These are phyloP conservation scores for Nephrotoma appendiculata DNA, from an alignment of 2,888 invertebrate species.

Conservation along the genomic window DNA sequence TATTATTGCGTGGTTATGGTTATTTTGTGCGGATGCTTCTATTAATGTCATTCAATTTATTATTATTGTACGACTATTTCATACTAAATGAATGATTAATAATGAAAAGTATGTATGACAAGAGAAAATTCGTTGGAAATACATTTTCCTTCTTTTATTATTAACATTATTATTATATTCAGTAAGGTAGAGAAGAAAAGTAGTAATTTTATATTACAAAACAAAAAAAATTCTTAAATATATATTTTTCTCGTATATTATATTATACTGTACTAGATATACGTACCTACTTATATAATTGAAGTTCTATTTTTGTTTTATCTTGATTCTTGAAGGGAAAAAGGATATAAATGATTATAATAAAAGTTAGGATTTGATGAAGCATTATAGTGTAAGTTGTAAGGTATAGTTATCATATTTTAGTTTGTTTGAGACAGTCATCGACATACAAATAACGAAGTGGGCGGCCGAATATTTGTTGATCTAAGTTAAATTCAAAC, in stretches of 20 bases:
- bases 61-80: neutral
- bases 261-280: too few species aligned
- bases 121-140: neutral
- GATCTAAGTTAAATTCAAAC: too few species aligned
- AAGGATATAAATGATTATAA: neutral
- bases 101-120: neutral
- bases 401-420: neutral
- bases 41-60: neutral
- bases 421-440: too few species aligned
- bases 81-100: neutral
- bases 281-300: neutral
- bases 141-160: neutral
- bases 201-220: neutral
- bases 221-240: neutral
- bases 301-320: neutral
- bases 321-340: neutral
- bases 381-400: neutral
- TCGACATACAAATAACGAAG: too few species aligned
- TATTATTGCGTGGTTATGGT: neutral
- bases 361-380: neutral
- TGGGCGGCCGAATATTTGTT: too few species aligned
- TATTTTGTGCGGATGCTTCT: neutral
- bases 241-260: neutral
- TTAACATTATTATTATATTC: neutral
- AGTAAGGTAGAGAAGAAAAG: neutral